A percentile compares a stretch with the other conserved stretches of the same genome.
These are phyloP conservation scores for Cariama cristata DNA, from an alignment of 2,113 vertebrate species.

Conservation along the genomic window DNA sequence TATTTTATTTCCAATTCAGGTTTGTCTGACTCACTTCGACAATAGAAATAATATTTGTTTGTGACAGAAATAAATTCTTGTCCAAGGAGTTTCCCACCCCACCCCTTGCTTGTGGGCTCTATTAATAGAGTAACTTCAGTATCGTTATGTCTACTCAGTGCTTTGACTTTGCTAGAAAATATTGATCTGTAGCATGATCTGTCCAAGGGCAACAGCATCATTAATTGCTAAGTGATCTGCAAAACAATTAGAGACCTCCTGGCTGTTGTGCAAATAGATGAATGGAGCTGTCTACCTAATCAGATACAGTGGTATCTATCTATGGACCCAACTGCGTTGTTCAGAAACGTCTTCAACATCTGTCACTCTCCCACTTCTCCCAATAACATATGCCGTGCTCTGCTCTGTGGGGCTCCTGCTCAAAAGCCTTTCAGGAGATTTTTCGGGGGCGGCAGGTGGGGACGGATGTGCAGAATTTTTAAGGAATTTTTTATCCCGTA, in stretches of 20 bases:
- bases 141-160: slow-evolving; percentile 13
- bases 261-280: slow-evolving; percentile 42
- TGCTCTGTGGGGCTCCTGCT: background rate
- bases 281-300: slow-evolving; percentile 64
- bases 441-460: background rate
- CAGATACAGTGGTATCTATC: slow-evolving; percentile 16
- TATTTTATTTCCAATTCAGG: background rate
- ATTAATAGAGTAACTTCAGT: slow-evolving; percentile 49
- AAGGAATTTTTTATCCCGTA: background rate
- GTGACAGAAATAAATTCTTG: background rate
- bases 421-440: background rate
- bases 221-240: slow-evolving; percentile 76
- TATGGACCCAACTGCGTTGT: background rate
- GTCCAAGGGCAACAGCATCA: slow-evolving; percentile 66
- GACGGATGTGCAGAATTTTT: background rate
- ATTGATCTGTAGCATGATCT: slow-evolving; percentile 59
- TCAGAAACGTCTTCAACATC: slow-evolving; percentile 19
- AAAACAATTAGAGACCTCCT: slow-evolving; percentile 71
- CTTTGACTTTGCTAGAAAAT: slow-evolving; percentile 59
- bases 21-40: background rate
- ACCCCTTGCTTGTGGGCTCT: background rate
- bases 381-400: background rate
- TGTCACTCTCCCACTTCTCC: slow-evolving; percentile 14
- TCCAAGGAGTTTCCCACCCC: background rate
- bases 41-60: background rate